These are phyloP conservation scores for Sitophilus oryzae DNA, from an alignment of 1,140 invertebrate species.

Conservation along the genomic window DNA sequence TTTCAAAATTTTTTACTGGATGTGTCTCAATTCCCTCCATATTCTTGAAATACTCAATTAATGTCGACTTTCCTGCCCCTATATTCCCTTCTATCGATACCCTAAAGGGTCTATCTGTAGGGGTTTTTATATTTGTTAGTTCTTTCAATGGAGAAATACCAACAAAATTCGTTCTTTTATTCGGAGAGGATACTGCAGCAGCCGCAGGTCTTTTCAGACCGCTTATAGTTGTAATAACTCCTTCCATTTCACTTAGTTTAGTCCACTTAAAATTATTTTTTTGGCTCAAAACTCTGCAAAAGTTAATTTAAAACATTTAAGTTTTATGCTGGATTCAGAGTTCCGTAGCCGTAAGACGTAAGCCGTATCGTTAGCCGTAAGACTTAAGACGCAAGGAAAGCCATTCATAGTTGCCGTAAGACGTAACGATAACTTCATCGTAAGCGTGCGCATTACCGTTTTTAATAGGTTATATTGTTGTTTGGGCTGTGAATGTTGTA, in stretches of 20 bases:
- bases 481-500: too few relatives aligned
- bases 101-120: constrained; percentile 37
- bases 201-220: constrained; percentile 24
- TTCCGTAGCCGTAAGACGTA: too few relatives aligned
- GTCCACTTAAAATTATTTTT: background rate
- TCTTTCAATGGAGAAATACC: constrained; percentile 34
- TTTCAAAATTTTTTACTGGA: constrained; percentile 31
- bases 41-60: constrained; percentile 75
- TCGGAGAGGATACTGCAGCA: constrained; percentile 17
- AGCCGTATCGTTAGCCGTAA: too few relatives aligned
- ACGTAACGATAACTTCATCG: too few relatives aligned
- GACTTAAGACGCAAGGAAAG: too few relatives aligned
- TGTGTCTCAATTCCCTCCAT: constrained; percentile 40
- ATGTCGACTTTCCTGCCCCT: constrained; percentile 88
- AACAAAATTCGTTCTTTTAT: constrained; percentile 53
- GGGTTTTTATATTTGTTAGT: constrained; percentile 34
- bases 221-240: constrained; percentile 28
- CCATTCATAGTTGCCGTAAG: too few relatives aligned
- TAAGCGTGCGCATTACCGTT: too few relatives aligned
- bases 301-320: constrained; percentile 11
- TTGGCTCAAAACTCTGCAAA: too few relatives aligned
- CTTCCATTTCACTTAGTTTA: constrained; percentile 25
- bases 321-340: too few relatives aligned
- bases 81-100: constrained; percentile 93
- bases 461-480: too few relatives aligned